Evolutionary conservation across 2,888 invertebrate species (phyloP), one percentile per base, ranked within the genome.

Genomic region (Apamea crenata): DNA sequence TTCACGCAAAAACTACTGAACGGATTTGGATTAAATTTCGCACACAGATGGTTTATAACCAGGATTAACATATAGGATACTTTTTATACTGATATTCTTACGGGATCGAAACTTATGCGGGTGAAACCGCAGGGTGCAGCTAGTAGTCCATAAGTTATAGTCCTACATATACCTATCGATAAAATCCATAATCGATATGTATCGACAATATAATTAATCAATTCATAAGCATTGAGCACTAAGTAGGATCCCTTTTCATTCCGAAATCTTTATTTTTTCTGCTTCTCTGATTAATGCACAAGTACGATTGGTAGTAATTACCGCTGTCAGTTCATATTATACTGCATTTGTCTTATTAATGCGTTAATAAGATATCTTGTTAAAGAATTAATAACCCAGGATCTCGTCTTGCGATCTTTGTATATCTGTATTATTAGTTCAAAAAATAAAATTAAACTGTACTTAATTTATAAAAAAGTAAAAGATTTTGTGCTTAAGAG

Each of bases 301-400:
- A 74, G 72, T 68, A 47, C 75, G 75, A 85, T 87, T 77, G 79
- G 78, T 82, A 87, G 87, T 87, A 87, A 87, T 87, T 80, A 87
- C 78, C 29, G 21, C 77, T 74, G 85, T 87, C 85, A 67, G 76
- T 73, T 80, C 69, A 53, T 21, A 82, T 84, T 77, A 75, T 63
- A 75, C 79, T 66, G 68, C 80, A 85, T 87, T 78, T 67, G 44
- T 85, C 87, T 85, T 80, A 75, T 87, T 80, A 86, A 86, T 82
- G 77, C 77, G 85, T 80, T 86, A 80, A 86, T 87, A 85, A 87
- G 88, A 82, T 74, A 87, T 85, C 85, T 82, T 80, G 87, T 78
- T 82, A 74, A 76, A 70, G 63, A 50, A 74, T 84, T 80, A 69
- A 78, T 87, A 68, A 71, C 29, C 65, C 63, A 63, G n/a, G 47